Conservation (phyloP, 2,888 invertebrate genomes). For the Drosophila ezoana region DNA sequence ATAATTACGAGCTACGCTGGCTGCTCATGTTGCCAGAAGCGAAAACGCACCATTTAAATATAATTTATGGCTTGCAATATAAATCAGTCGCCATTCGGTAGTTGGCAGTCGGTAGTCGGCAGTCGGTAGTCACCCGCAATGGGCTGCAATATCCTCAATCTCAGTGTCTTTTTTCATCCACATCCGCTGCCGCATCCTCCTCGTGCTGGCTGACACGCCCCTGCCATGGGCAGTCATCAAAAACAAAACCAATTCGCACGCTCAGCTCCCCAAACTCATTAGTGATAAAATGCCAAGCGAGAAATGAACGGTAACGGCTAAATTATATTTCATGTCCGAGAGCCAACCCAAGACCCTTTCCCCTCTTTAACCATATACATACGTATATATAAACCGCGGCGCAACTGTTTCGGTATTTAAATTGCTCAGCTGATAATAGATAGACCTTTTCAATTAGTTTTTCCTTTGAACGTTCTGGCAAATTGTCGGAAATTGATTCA, state of each 20-base stretch:
- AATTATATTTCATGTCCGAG: constrained; percentile 50
- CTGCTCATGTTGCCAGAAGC: constrained; percentile 29
- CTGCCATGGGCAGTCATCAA: constrained; percentile 61
- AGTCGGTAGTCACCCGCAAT: constrained; percentile 37
- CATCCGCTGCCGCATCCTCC: constrained; percentile 6
- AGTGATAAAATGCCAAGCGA: constrained; percentile 52
- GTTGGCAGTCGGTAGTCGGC: background rate
- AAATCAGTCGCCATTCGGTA: constrained; percentile 54
- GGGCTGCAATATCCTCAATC: constrained; percentile 57
- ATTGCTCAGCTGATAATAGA: constrained; percentile 45
- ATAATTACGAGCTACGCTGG: constrained; percentile 58
- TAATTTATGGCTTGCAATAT: constrained; percentile 69
- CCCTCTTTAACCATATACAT: background rate
- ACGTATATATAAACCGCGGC: background rate
- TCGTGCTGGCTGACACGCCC: constrained; percentile 50
- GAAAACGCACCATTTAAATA: constrained; percentile 67
- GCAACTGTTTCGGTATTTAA: constrained; percentile 39
- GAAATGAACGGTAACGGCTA: constrained; percentile 47
- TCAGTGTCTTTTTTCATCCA: constrained; percentile 30
- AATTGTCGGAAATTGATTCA: constrained; percentile 20
- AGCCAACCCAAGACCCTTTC: background rate
- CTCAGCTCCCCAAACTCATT: constrained; percentile 61
- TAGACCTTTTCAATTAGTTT: constrained; percentile 32
- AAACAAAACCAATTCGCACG: constrained; percentile 68
- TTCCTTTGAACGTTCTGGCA: constrained; percentile 16